Evolutionary conservation across 2,888 invertebrate species (phyloP).

Genomic region (Entomobrya proxima): DNA sequence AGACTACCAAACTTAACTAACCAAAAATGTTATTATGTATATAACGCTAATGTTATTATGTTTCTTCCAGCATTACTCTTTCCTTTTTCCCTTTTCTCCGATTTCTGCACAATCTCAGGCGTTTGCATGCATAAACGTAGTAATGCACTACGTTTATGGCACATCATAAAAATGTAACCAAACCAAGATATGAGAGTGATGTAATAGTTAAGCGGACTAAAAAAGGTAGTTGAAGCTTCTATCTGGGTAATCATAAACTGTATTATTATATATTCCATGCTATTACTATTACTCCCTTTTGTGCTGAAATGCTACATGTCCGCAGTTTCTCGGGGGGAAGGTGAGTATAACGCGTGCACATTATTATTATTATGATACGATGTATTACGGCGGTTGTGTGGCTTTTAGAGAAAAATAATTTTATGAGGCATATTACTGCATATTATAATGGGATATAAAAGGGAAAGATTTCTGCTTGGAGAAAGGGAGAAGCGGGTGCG

Average conservation of each 20-base stretch:
- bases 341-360: constrained; percentile 29
- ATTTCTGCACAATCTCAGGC: constrained; percentile 22
- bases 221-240: not conserved
- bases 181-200: constrained; percentile 48
- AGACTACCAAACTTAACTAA: not conserved
- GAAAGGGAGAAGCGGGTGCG: not conserved
- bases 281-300: not conserved
- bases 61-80: not conserved
- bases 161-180: constrained; percentile 58
- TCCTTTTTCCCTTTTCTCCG: not conserved
- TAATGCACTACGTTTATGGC: constrained; percentile 65
- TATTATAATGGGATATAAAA: not conserved
- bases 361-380: not conserved
- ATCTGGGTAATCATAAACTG: constrained; percentile 20
- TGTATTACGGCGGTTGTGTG: not conserved
- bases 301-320: not conserved
- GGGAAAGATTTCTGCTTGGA: not conserved
- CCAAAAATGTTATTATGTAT: not conserved
- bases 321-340: constrained; percentile 9
- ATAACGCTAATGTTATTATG: not conserved
- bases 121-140: constrained; percentile 59
- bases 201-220: constrained; percentile 28
- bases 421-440: constrained; percentile 22
- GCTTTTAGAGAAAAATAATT: constrained; percentile 36
- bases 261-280: too few species aligned